Percentiles rank a stretch among this genome's conserved stretches.
Conservation (phyloP, 2,113 vertebrate species). For the Andinoacara biseriatus region DNA sequence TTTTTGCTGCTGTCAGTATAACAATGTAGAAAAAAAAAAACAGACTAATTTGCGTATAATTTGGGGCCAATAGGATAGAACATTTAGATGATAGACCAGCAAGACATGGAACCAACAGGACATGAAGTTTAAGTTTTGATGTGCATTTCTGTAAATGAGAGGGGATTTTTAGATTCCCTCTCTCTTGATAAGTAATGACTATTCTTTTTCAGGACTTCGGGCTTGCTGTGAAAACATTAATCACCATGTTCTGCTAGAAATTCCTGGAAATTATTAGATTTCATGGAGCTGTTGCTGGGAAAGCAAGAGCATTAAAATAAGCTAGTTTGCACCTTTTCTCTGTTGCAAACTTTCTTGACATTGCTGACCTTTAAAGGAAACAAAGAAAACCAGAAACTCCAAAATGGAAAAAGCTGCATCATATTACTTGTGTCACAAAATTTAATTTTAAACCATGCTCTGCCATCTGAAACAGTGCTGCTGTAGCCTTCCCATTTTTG, state of each 20-base stretch:
- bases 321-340: not conserved
- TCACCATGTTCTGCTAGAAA: not conserved
- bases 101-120: not conserved
- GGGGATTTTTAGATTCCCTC: too few species aligned
- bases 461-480: not conserved
- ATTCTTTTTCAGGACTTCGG: not conserved
- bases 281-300: not conserved
- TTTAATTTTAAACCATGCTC: not conserved
- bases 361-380: not conserved
- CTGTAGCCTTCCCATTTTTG: not conserved
- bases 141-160: not conserved
- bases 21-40: too few species aligned
- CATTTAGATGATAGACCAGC: not conserved
- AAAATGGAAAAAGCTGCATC: not conserved
- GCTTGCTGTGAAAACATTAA: not conserved
- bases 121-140: not conserved
- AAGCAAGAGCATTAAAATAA: not conserved
- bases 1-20: not conserved
- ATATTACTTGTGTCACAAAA: constrained; percentile 4
- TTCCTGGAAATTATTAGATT: not conserved
- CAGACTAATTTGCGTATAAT: not conserved
- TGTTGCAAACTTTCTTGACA: not conserved
- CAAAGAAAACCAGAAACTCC: not conserved
- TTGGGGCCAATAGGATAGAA: not conserved
- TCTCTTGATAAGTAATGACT: too few species aligned